phyloP scores from a whole-genome alignment of 2,113 vertebrate genomes.

The Chaetops frenatus region DNA sequence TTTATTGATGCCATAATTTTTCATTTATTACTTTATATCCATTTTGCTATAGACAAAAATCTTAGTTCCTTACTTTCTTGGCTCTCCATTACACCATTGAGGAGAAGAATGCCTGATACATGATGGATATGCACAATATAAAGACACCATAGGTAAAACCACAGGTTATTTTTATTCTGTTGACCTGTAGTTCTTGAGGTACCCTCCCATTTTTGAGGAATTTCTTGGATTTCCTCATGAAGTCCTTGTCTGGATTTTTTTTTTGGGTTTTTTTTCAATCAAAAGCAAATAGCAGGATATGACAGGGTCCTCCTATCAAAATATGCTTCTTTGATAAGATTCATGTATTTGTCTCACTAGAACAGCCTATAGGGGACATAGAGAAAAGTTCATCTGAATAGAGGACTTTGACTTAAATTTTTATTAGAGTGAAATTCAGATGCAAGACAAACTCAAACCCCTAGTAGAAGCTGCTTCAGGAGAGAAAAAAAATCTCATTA shows the following conservation, averaged over 20 bases:
- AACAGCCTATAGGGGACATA: not conserved
- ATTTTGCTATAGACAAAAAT: not conserved
- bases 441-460: not conserved
- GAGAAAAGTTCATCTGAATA: not conserved
- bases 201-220: not conserved
- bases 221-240: not conserved
- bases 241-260: not conserved
- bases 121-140: not conserved
- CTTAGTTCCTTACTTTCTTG: not conserved
- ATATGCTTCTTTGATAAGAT: not conserved
- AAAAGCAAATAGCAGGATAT: not conserved
- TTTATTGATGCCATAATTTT: not conserved
- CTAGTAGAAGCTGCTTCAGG: not conserved
- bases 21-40: not conserved
- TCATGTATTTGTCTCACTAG: not conserved
- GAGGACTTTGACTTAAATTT: not conserved
- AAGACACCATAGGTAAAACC: not conserved
- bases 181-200: not conserved
- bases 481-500: not conserved
- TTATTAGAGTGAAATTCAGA: not conserved
- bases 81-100: accelerated
- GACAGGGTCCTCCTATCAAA: not conserved
- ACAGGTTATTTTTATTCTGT: not conserved
- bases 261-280: accelerated
- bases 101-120: not conserved